Evolutionary conservation across 92 coral and sea anemone species (phyloP).

Genomic region (Paramuricea clavata): DNA sequence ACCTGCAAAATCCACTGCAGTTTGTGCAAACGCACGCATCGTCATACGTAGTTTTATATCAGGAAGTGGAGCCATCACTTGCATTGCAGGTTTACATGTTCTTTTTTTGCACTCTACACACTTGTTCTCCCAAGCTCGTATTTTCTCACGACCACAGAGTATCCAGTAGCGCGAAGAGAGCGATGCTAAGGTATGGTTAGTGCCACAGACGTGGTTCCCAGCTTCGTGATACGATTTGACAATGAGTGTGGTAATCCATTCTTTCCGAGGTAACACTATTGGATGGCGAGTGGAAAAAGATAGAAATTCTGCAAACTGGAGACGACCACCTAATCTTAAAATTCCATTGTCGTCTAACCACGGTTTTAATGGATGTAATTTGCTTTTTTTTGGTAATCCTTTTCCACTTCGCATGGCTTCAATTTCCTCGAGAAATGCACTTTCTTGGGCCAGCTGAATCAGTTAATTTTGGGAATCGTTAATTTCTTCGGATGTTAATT

Average conservation of each 20-base stretch:
- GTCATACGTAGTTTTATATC: no score
- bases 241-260: constrained; percentile 63
- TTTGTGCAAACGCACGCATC: no score
- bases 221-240: constrained; percentile 58
- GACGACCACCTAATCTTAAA: constrained; percentile 62
- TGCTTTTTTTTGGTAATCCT: constrained; percentile 47
- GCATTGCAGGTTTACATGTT: constrained; percentile 62
- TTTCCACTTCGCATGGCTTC: constrained; percentile 22
- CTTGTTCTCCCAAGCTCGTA: constrained; percentile 68
- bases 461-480: neutral
- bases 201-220: constrained; percentile 64
- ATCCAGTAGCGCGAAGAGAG: constrained; percentile 65
- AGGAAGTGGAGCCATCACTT: no score
- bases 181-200: constrained; percentile 64
- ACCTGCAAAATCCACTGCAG: no score
- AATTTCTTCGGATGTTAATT: neutral
- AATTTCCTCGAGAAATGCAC: neutral
- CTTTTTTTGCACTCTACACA: constrained; percentile 65
- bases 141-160: constrained; percentile 69
- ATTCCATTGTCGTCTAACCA: constrained; percentile 58
- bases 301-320: constrained; percentile 52
- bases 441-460: neutral
- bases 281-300: constrained; percentile 57
- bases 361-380: no score
- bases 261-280: constrained; percentile 62